Percentiles rank a stretch among this genome's conserved stretches.
These are phyloP conservation scores for Pseudomugil gertrudae DNA, from an alignment of 2,797 vertebrate genomes.

Conservation along the genomic window DNA sequence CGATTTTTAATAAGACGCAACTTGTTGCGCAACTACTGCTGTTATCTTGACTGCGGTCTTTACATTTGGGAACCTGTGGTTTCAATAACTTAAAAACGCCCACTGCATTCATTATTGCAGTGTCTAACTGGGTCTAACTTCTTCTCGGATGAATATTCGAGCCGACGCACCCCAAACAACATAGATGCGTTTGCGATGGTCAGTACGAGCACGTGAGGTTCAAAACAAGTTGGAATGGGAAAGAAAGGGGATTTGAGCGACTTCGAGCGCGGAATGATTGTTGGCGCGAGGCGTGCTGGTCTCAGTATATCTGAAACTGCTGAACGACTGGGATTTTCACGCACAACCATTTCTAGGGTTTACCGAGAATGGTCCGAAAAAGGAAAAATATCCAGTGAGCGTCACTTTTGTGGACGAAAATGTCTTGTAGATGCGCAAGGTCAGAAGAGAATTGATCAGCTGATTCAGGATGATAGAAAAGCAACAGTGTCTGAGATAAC, in stretches of 20 bases:
- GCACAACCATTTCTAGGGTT: not conserved
- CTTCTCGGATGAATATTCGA: conserved; percentile 62
- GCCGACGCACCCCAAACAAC: conserved; percentile 28
- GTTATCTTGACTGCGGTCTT: too few species aligned
- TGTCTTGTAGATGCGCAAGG: not conserved
- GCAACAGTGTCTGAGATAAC: not conserved
- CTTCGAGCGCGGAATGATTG: not conserved
- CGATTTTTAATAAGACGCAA: not conserved
- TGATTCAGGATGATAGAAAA: not conserved
- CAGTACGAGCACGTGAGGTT: not conserved
- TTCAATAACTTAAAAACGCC: too few species aligned
- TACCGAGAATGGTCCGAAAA: not conserved
- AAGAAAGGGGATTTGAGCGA: not conserved
- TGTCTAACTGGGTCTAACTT: conserved; percentile 52
- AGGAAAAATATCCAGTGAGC: not conserved
- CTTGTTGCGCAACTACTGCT: too few species aligned
- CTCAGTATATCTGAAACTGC: not conserved
- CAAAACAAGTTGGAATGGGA: not conserved
- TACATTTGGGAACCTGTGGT: too few species aligned
- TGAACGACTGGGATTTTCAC: not conserved
- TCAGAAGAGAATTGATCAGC: not conserved
- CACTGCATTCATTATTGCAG: too few species aligned
- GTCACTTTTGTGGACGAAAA: not conserved
- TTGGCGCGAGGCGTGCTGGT: not conserved
- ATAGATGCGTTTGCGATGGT: conserved; percentile 54